Base-by-base conservation (phyloP, 2,113 vertebrate species). In the Pachycephala philippinensis region DNA sequence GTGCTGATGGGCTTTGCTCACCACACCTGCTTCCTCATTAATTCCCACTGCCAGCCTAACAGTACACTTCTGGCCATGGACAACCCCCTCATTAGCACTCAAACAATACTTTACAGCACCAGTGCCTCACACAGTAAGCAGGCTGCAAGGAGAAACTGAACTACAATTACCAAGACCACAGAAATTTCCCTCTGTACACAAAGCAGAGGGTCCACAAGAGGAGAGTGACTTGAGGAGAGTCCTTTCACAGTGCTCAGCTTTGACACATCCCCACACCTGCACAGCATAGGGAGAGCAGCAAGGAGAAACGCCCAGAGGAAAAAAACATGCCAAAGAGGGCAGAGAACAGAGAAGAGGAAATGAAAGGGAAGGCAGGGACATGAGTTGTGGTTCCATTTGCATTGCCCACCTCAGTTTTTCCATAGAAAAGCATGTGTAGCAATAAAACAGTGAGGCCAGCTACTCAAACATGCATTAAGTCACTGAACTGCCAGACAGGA, bases 401-500 rank as follows among this genome's bases (percentile, higher is more conserved):
- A 81, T 27, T 81, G 86, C 80, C 69, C 69, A 84, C 80, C 88
- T 95, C 92, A 94, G 53, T 79, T 96, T 95, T 96, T 96, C 94
- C 95, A 91, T 0, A 94, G 84, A 89, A 84, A 94, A 89, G 42
- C 64, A 91, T 28, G 65, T 24, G 61, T 35, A 84, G 89, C 81
- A 89, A 91, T 87, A 71, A 92, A 95, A 86, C 1, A 2, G 37
- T 39, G 83, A 87, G 76, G 85, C 95, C 85, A 92, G 80, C 84
- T 90, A 92, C 57, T 87, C 83, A 71, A 92, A 93, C 33, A 30
- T 35, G 53, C 69, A 82, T 70, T 81, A 93, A 96, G 80, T 84
- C 86, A 92, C 69, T 79, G 49, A 97, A 91, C 57, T 39, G 57
- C 88, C 86, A 97, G 84, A 93, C 86, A 93, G 92, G 80, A 94